A percentile compares a stretch with the other conserved stretches of the same genome.
Conservation (phyloP, 1,140 invertebrate genomes). For the Drosophila virilis region DNA sequence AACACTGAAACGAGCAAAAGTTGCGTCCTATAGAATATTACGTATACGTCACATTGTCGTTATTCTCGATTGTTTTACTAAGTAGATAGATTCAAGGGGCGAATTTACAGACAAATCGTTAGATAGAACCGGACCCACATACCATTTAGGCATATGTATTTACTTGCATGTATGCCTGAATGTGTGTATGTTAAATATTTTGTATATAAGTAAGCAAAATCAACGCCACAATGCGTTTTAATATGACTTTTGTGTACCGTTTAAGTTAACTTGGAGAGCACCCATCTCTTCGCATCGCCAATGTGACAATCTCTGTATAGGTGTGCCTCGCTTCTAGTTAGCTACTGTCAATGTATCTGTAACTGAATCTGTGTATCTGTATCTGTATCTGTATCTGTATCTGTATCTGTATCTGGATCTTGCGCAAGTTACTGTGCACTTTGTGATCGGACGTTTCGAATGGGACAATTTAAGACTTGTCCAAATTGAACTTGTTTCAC, state of each 20-base stretch:
- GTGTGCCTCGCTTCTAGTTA: conserved; percentile 8
- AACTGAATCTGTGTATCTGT: conserved; percentile 25
- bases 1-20: conserved; percentile 16
- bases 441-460: background rate
- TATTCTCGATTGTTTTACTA: conserved; percentile 57
- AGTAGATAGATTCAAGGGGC: conserved; percentile 30
- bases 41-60: conserved; percentile 58
- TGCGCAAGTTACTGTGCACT: conserved; percentile 46
- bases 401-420: conserved; percentile 22
- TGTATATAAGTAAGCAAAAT: conserved; percentile 73
- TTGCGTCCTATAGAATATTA: conserved; percentile 42
- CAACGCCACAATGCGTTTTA: conserved; percentile 78
- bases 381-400: conserved; percentile 15
- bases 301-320: conserved; percentile 18
- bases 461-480: too few relatives aligned
- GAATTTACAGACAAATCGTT: conserved; percentile 17
- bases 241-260: conserved; percentile 78
- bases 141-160: background rate
- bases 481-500: conserved; percentile 32
- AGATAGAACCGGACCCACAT: too few relatives aligned
- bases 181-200: conserved; percentile 46
- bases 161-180: conserved; percentile 4
- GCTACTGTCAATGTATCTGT: conserved; percentile 21
- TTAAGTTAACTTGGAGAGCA: conserved; percentile 66
- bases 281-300: conserved; percentile 33